Conservation (phyloP, 2,797 vertebrate genomes). For the Anguilla obscura region DNA sequence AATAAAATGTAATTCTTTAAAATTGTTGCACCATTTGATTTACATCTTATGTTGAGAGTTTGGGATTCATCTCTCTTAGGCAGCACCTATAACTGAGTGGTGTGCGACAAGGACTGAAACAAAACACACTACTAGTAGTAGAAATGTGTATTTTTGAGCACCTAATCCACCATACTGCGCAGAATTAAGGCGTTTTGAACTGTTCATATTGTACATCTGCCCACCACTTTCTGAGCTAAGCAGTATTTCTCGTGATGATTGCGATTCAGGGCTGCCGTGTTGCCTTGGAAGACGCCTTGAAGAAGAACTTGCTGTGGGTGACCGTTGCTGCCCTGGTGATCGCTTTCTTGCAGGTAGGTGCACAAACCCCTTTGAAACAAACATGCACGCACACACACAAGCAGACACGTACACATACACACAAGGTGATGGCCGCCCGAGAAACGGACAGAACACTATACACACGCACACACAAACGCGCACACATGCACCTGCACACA, state of each 20-base stretch:
- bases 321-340: constrained; percentile 81
- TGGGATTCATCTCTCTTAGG: too few species aligned
- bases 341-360: constrained; percentile 82
- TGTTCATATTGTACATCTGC: background rate
- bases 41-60: too few species aligned
- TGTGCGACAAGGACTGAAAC: too few species aligned
- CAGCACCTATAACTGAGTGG: too few species aligned
- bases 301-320: constrained; percentile 69
- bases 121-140: too few species aligned
- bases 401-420: background rate
- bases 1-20: too few species aligned
- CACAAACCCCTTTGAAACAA: background rate
- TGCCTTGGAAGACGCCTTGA: constrained; percentile 58
- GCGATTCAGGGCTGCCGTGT: constrained; percentile 75
- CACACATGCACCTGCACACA: too few species aligned
- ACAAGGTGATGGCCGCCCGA: background rate
- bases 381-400: too few species aligned
- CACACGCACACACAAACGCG: background rate
- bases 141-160: background rate
- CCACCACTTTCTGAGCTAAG: background rate
- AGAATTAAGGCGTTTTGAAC: background rate
- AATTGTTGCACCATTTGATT: too few species aligned
- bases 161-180: background rate
- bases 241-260: background rate
- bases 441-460: too few species aligned